Evolutionary conservation across 2,797 vertebrate species (phyloP).

Genomic region (Glossophaga mutica): DNA sequence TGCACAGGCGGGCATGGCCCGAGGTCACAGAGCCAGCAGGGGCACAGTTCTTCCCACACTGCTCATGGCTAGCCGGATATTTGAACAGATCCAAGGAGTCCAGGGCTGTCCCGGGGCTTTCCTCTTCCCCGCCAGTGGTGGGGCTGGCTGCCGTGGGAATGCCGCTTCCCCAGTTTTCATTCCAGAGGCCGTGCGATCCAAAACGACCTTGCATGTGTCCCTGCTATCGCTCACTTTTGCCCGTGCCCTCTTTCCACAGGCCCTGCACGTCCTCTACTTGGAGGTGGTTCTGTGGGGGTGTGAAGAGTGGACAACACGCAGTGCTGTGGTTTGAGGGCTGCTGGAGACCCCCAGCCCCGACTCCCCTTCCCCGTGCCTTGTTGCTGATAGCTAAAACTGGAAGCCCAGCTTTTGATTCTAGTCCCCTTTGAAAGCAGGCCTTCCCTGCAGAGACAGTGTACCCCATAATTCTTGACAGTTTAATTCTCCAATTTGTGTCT

Average conservation of each 20-base stretch:
- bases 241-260: background rate
- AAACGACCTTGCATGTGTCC: background rate
- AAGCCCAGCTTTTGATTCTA: background rate
- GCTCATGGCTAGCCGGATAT: background rate
- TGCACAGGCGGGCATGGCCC: background rate
- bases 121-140: background rate
- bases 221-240: background rate
- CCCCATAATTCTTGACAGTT: background rate
- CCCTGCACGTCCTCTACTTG: too few relatives aligned
- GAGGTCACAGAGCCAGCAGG: background rate
- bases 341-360: background rate
- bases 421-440: background rate
- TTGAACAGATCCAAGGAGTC: background rate
- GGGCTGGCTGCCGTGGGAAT: fast-evolving
- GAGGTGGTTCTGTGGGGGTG: fast-evolving
- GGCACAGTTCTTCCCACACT: background rate
- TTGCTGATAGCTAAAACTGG: background rate
- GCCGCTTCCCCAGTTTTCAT: background rate
- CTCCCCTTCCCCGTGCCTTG: background rate
- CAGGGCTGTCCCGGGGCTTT: fast-evolving
- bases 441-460: background rate
- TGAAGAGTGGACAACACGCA: background rate
- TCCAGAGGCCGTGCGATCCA: background rate
- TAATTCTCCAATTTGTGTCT: background rate
- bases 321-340: background rate